These are phyloP conservation scores for Helicoverpa zea DNA, from an alignment of 1,140 invertebrate genomes.

Conservation along the genomic window DNA sequence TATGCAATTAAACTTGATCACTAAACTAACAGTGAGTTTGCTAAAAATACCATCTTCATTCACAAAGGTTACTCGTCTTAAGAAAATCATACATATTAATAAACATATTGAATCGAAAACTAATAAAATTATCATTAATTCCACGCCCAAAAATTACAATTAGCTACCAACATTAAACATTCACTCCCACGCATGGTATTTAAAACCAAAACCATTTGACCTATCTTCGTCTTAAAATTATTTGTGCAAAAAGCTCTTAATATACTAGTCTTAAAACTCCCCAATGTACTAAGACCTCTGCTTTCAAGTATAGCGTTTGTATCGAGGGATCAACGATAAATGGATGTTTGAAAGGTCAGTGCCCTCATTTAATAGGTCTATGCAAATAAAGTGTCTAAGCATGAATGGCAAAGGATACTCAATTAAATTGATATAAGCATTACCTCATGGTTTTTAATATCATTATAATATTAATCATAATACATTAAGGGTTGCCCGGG, in stretches of 20 bases:
- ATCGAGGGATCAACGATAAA: background rate
- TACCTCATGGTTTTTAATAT: background rate
- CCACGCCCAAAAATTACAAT: conserved; percentile 6
- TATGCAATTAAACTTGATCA: background rate
- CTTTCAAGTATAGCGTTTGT: background rate
- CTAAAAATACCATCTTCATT: background rate
- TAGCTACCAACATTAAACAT: conserved; percentile 6
- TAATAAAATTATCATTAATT: conserved; percentile 34
- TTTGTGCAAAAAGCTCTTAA: background rate
- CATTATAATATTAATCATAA: background rate
- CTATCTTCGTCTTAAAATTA: background rate
- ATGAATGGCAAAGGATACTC: conserved; percentile 2
- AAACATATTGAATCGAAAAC: background rate
- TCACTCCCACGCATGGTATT: background rate
- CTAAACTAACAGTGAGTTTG: background rate
- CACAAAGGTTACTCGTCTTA: background rate
- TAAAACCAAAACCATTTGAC: background rate
- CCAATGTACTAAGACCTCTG: background rate
- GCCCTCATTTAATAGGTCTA: conserved; percentile 6
- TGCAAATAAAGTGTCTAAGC: conserved; percentile 3
- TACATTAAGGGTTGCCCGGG: too few relatives aligned
- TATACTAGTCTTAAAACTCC: background rate
- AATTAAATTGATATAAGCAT: conserved; percentile 9
- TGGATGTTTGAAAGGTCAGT: background rate
- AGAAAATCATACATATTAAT: conserved; percentile 10